These are phyloP conservation scores for Corvus hawaiiensis DNA, from an alignment of 2,113 vertebrate species.

Conservation along the genomic window DNA sequence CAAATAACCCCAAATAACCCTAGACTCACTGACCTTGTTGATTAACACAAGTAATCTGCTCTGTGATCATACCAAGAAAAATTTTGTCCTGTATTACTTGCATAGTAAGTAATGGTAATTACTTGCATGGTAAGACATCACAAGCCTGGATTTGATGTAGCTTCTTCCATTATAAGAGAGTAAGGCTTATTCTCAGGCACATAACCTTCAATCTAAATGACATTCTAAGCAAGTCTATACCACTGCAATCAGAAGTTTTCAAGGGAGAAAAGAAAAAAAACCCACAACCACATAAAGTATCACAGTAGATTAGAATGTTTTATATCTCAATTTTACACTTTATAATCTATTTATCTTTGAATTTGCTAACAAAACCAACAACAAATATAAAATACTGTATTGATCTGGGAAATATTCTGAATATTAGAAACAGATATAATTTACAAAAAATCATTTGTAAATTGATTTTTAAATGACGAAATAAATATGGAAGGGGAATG, in stretches of 20 bases:
- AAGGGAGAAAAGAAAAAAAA: background rate
- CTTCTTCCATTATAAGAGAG: background rate
- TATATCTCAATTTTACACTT: background rate
- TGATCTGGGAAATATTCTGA: background rate
- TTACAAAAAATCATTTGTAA: background rate
- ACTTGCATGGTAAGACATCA: background rate
- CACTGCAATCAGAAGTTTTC: background rate
- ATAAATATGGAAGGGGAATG: background rate
- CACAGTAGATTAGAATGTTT: background rate
- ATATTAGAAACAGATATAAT: background rate
- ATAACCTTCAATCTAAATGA: background rate
- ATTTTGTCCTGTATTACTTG: background rate
- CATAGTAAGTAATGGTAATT: no score
- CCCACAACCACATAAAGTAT: background rate
- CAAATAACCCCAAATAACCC: fast-evolving
- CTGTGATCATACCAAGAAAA: background rate
- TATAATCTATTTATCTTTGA: background rate
- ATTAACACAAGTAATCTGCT: background rate
- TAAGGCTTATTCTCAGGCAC: background rate
- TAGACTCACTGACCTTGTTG: background rate
- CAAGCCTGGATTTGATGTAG: background rate
- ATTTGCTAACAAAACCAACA: background rate
- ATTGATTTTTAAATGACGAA: background rate
- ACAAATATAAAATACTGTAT: background rate
- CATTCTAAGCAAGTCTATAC: background rate